Evolutionary conservation across 1,140 invertebrate species (phyloP).

Genomic region (Penaeus japonicus): DNA sequence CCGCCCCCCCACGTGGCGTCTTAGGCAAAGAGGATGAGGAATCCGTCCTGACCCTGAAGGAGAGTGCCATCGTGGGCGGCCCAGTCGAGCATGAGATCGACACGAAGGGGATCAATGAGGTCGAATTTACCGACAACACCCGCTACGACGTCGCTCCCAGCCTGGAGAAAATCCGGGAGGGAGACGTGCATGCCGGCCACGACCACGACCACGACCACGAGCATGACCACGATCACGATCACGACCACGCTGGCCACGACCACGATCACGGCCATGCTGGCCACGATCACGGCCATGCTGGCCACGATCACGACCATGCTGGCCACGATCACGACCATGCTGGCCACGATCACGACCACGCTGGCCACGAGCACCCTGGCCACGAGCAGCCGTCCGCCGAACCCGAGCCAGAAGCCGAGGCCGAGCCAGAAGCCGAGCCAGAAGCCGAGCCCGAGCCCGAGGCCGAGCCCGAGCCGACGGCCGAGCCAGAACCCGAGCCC

Average conservation of each 20-base stretch:
- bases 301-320: neutral
- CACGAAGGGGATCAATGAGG: conserved; percentile 18
- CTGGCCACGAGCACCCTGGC: neutral
- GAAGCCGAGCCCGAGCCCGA: neutral
- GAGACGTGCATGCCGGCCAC: neutral
- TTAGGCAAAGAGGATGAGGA: neutral
- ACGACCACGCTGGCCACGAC: neutral
- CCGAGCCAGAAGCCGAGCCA: neutral
- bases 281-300: neutral
- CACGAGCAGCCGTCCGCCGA: neutral
- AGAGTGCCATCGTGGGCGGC: conserved; percentile 23
- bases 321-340: neutral
- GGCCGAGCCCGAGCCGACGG: neutral
- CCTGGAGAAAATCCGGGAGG: conserved; percentile 15
- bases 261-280: neutral
- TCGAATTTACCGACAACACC: conserved; percentile 26
- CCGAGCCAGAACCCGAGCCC: neutral
- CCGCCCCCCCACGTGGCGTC: neutral
- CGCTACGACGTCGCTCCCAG: conserved; percentile 23
- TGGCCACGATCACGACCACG: neutral
- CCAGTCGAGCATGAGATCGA: neutral
- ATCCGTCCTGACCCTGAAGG: neutral
- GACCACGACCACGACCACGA: neutral
- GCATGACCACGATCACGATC: neutral
- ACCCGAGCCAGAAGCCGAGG: neutral